A percentile compares a stretch with the other conserved stretches of the same genome.
Conservation (phyloP, 2,113 vertebrate species). For the human (Homo sapiens) region DNA sequence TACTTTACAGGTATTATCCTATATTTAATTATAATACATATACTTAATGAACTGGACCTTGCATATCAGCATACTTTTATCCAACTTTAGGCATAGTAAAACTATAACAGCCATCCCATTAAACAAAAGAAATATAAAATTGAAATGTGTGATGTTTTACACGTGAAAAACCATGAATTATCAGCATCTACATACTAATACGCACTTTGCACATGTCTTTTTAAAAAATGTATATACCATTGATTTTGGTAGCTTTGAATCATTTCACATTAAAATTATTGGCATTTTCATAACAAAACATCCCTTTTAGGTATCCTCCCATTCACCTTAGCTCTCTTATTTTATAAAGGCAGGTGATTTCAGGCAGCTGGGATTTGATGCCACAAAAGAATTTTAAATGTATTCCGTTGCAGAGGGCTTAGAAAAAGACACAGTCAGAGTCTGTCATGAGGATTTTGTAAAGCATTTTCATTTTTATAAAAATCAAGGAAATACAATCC, state of each 20-base stretch:
- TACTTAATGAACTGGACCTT: neutral
- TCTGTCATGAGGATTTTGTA: slow-evolving; percentile 40
- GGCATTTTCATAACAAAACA: slow-evolving; percentile 69
- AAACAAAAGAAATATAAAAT: neutral
- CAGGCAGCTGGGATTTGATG: slow-evolving; percentile 49
- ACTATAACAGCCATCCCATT: neutral
- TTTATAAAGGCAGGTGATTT: slow-evolving; percentile 45
- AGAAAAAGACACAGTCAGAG: slow-evolving; percentile 39
- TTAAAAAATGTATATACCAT: neutral
- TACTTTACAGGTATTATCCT: neutral
- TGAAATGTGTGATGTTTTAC: neutral
- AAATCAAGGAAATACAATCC: slow-evolving; percentile 5
- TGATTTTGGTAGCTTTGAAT: slow-evolving; percentile 6
- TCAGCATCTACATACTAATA: slow-evolving; percentile 32
- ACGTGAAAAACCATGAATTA: slow-evolving; percentile 4
- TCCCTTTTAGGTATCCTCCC: slow-evolving; percentile 21
- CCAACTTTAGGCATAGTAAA: neutral
- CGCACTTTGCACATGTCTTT: neutral
- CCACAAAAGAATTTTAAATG: slow-evolving; percentile 70
- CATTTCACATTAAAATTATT: slow-evolving; percentile 65
- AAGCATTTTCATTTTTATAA: slow-evolving; percentile 39
- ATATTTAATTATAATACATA: neutral
- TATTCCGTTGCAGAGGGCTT: slow-evolving; percentile 2
- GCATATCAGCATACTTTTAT: neutral
- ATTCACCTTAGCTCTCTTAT: slow-evolving; percentile 28